These are phyloP conservation scores for Nannoperca obscura DNA, from an alignment of 2,797 vertebrate genomes.

Conservation along the genomic window DNA sequence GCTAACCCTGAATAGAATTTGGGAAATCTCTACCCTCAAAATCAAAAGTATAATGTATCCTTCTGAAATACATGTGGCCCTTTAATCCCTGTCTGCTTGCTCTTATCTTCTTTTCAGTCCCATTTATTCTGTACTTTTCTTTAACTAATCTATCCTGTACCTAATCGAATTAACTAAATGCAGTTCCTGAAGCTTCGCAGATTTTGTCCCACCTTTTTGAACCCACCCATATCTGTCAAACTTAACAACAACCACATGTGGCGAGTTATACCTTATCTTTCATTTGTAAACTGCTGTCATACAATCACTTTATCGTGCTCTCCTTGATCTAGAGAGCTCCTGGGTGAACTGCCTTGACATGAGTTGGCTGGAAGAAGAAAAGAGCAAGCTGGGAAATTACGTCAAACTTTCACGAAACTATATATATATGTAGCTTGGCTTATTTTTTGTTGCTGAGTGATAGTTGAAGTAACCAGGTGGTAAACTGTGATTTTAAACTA, in stretches of 20 bases:
- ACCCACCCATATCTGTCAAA: constrained; percentile 33
- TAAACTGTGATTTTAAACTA: too few species aligned
- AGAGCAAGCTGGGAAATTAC: background rate
- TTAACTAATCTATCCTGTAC: constrained; percentile 8
- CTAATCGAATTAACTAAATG: constrained; percentile 54
- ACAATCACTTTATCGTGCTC: constrained; percentile 7
- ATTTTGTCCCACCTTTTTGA: constrained; percentile 30
- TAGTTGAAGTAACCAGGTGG: too few species aligned
- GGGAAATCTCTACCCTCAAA: background rate
- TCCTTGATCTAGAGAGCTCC: constrained; percentile 15
- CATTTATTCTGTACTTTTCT: background rate
- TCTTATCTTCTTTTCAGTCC: constrained; percentile 13
- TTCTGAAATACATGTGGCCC: constrained; percentile 2
- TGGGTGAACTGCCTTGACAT: background rate
- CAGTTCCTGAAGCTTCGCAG: constrained; percentile 34
- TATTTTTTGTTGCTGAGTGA: too few species aligned
- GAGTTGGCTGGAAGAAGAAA: constrained; percentile 2
- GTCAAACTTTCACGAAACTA: background rate
- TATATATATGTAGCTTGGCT: too few species aligned
- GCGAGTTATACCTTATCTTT: constrained; percentile 35
- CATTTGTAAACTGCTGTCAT: constrained; percentile 49
- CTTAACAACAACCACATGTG: constrained; percentile 64
- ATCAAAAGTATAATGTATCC: constrained; percentile 20
- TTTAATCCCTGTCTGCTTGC: background rate
- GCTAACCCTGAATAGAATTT: background rate